A percentile compares a stretch with the other conserved stretches of the same genome.
Evolutionary conservation across 2,888 invertebrate species (phyloP).

Genomic region (Cancer borealis): DNA sequence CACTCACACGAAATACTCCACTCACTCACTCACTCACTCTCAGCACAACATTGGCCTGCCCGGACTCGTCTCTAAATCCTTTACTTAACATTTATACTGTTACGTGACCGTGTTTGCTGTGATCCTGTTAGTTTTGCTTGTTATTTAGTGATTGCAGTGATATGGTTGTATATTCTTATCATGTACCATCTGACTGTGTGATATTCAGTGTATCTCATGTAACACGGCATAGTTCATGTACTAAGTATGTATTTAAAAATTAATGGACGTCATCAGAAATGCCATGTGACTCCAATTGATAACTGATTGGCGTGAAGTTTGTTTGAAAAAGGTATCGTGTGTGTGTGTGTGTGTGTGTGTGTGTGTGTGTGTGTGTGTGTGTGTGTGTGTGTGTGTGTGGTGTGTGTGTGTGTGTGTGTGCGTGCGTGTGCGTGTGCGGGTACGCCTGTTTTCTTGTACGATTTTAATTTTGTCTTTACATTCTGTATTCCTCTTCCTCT

Average conservation of each 20-base stretch:
- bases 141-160: not conserved
- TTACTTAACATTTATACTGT: not conserved
- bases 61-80: not conserved
- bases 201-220: not conserved
- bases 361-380: slow-evolving; percentile 1
- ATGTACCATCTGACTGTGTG: not conserved
- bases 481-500: not conserved
- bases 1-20: not conserved
- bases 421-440: no score
- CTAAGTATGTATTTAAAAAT: not conserved
- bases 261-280: not conserved
- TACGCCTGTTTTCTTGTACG: not conserved
- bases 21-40: not conserved
- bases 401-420: no score
- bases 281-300: not conserved
- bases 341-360: slow-evolving; percentile 1
- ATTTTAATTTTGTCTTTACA: not conserved
- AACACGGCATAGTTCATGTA: not conserved
- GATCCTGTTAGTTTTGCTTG: not conserved
- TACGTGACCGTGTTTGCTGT: not conserved
- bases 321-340: not conserved
- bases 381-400: not conserved
- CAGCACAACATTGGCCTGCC: not conserved
- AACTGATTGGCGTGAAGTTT: not conserved
- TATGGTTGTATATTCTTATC: not conserved